These are phyloP conservation scores for Tauraco hartlaubi DNA, from an alignment of 2,797 vertebrate genomes.

Conservation along the genomic window DNA sequence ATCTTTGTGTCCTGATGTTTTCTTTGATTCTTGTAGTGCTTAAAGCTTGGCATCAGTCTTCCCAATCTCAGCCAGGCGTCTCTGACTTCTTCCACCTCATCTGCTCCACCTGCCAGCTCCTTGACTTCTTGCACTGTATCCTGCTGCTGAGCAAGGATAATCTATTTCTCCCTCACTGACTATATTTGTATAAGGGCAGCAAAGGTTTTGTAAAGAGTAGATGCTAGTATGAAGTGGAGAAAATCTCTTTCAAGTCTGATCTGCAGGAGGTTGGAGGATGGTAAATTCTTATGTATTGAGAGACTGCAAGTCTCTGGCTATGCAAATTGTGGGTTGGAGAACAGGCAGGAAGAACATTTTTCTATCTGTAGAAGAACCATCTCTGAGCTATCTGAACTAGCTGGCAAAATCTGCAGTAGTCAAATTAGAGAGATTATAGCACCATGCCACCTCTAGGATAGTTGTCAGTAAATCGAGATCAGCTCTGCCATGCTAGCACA, in stretches of 20 bases:
- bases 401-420: background rate
- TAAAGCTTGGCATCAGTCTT: background rate
- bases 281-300: background rate
- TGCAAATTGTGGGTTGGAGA: background rate
- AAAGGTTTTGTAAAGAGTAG: background rate
- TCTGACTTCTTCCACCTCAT: background rate
- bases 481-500: background rate
- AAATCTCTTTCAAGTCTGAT: background rate
- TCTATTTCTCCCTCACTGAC: background rate
- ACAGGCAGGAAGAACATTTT: background rate
- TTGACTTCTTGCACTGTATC: background rate
- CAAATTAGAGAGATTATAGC: background rate
- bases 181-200: background rate
- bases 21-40: background rate
- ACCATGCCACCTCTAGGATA: background rate
- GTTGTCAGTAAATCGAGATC: background rate
- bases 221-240: background rate
- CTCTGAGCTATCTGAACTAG: background rate
- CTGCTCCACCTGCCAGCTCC: background rate
- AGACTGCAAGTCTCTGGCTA: background rate
- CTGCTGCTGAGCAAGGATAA: background rate
- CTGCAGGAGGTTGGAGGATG: background rate
- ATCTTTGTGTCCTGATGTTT: background rate
- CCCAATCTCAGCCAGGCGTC: background rate
- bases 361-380: background rate